A percentile compares a stretch with the other conserved stretches of the same genome.
Conservation (phyloP, 1,140 invertebrate species). For the Lepidurus arcticus region DNA sequence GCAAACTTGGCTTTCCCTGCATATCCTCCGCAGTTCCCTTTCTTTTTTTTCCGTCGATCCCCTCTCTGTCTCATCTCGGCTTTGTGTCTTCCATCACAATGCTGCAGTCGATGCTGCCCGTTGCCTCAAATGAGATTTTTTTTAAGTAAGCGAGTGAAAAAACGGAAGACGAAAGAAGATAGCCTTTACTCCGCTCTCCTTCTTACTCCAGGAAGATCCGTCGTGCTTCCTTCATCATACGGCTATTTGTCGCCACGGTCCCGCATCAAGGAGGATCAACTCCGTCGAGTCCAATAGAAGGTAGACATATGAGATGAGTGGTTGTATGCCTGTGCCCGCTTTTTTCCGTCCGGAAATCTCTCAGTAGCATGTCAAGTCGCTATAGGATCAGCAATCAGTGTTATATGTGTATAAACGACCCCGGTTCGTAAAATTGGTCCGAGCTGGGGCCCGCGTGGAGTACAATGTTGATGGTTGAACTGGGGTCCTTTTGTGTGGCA, state of each 20-base stretch:
- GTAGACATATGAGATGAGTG: not conserved
- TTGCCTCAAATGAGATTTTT: conserved; percentile 19
- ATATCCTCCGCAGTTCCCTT: not conserved
- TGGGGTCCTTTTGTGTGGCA: not conserved
- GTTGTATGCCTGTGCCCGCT: not conserved
- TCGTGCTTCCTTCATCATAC: conserved; percentile 11
- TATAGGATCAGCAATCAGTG: no score
- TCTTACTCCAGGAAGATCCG: not conserved
- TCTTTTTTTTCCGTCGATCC: not conserved
- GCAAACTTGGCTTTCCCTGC: conserved; percentile 1
- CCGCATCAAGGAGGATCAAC: not conserved
- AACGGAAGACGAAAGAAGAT: not conserved
- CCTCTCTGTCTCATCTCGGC: not conserved
- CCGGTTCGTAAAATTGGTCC: not conserved
- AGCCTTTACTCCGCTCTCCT: not conserved
- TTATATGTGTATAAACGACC: not conserved
- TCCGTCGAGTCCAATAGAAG: not conserved
- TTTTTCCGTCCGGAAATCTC: not conserved
- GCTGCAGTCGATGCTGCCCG: not conserved
- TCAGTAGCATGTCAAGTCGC: not conserved
- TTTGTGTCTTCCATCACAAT: conserved; percentile 15
- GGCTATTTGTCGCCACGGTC: conserved; percentile 9
- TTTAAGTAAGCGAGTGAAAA: not conserved
- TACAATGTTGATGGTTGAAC: not conserved
- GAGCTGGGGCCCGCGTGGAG: not conserved